A percentile compares a stretch with the other conserved stretches of the same genome.
phyloP scores from a whole-genome alignment of 92 coral and sea anemone species.

The Diadumene lineata region DNA sequence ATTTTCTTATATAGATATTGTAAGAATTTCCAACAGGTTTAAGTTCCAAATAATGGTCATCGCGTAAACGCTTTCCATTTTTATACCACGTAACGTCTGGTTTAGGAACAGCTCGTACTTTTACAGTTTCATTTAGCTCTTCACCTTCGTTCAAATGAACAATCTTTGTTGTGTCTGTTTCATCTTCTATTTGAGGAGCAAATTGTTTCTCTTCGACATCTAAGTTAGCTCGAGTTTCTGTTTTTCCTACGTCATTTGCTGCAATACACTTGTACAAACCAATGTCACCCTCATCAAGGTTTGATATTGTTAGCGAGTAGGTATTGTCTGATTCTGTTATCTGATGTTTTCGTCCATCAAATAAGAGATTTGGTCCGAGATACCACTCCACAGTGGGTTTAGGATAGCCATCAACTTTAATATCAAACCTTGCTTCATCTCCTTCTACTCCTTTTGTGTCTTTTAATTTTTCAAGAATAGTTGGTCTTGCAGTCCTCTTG shows the following conservation, averaged over 20 bases:
- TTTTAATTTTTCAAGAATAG: slow-evolving; percentile 70
- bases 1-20: slow-evolving; percentile 52
- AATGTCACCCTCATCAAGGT: slow-evolving; percentile 61
- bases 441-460: slow-evolving; percentile 72
- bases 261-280: slow-evolving; percentile 86
- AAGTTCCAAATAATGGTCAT: slow-evolving; percentile 53
- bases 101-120: slow-evolving; percentile 69
- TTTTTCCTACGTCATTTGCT: slow-evolving; percentile 69
- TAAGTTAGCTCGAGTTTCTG: slow-evolving; percentile 52
- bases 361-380: slow-evolving; percentile 55
- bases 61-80: slow-evolving; percentile 55
- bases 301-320: slow-evolving; percentile 60
- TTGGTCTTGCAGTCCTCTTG: slow-evolving; percentile 58
- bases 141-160: slow-evolving; percentile 68
- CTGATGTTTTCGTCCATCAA: slow-evolving; percentile 54
- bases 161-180: slow-evolving; percentile 34
- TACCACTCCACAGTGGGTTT: slow-evolving; percentile 89
- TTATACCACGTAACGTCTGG: slow-evolving; percentile 85
- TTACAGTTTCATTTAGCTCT: slow-evolving; percentile 50
- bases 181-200: slow-evolving; percentile 58
- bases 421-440: slow-evolving; percentile 70
- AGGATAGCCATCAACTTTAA: slow-evolving; percentile 73
- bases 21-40: slow-evolving; percentile 67
- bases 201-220: slow-evolving; percentile 50
- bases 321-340: slow-evolving; percentile 63